Percentiles rank a stretch among this genome's conserved stretches.
Evolutionary conservation across 1,140 invertebrate species (phyloP).

Genomic region (Colletes gigas): DNA sequence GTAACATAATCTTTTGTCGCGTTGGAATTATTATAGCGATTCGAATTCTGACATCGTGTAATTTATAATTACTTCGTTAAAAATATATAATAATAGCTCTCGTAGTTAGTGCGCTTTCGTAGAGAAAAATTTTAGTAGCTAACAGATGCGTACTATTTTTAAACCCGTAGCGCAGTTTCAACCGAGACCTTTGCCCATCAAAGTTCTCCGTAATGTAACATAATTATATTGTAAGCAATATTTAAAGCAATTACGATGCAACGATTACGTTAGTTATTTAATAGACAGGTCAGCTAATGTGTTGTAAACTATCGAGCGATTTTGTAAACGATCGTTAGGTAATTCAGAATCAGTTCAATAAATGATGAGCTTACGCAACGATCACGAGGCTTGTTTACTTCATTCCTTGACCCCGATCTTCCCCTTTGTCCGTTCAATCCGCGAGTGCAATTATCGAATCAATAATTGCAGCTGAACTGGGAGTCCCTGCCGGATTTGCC

Average conservation of each 20-base stretch:
- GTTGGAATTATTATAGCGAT: too few relatives aligned
- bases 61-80: neutral
- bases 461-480: conserved; percentile 50
- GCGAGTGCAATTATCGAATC: conserved; percentile 10
- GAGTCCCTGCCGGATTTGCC: conserved; percentile 38
- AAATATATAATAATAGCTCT: neutral
- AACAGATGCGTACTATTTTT: neutral
- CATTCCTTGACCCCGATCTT: conserved; percentile 59
- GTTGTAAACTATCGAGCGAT: neutral
- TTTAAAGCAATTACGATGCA: neutral
- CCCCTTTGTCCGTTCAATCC: conserved; percentile 43
- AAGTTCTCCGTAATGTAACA: neutral
- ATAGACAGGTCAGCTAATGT: neutral
- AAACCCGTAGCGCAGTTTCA: neutral
- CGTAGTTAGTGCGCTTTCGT: too few relatives aligned
- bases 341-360: conserved; percentile 24
- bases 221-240: neutral
- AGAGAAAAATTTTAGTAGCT: too few relatives aligned
- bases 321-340: conserved; percentile 36
- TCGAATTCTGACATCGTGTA: too few relatives aligned
- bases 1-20: neutral
- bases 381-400: conserved; percentile 33
- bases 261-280: neutral
- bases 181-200: too few relatives aligned
- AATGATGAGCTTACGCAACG: conserved; percentile 31